A percentile compares a stretch with the other conserved stretches of the same genome.
phyloP scores from a whole-genome alignment of 2,888 invertebrate genomes.

The Cosmopolites sordidus region DNA sequence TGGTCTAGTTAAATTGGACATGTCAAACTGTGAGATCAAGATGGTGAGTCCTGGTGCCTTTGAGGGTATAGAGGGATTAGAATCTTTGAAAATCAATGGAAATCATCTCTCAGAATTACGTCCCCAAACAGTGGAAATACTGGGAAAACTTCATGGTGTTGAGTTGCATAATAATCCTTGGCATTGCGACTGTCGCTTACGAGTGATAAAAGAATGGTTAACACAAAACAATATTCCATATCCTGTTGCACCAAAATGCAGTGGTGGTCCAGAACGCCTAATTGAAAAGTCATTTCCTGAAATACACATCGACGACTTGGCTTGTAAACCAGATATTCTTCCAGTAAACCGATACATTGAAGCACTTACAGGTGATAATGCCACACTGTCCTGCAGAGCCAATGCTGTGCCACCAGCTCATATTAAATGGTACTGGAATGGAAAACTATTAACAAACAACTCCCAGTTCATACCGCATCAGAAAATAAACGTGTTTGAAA shows the following conservation, averaged over 20 bases:
- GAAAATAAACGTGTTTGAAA: conserved; percentile 70
- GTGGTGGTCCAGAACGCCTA: conserved; percentile 65
- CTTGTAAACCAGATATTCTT: conserved; percentile 77
- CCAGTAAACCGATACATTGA: conserved; percentile 73
- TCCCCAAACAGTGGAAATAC: conserved; percentile 67
- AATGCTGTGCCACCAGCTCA: conserved; percentile 76
- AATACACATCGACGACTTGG: conserved; percentile 75
- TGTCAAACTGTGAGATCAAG: conserved; percentile 77
- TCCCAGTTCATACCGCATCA: conserved; percentile 76
- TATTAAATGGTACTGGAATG: conserved; percentile 86
- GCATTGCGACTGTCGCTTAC: conserved; percentile 81
- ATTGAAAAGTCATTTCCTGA: conserved; percentile 72
- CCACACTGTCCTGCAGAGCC: conserved; percentile 76
- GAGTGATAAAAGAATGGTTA: conserved; percentile 79
- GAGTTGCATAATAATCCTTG: conserved; percentile 85
- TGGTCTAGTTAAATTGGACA: conserved; percentile 75
- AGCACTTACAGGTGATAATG: conserved; percentile 77
- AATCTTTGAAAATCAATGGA: conserved; percentile 74
- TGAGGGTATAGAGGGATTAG: conserved; percentile 69
- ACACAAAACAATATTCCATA: conserved; percentile 71
- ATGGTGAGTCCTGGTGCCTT: conserved; percentile 74
- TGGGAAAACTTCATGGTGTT: conserved; percentile 71
- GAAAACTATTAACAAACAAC: conserved; percentile 70
- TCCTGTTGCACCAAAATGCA: conserved; percentile 74
- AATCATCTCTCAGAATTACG: conserved; percentile 73